Conservation (phyloP, 2,797 vertebrate species). For the Microctenopoma steveboyesi region DNA sequence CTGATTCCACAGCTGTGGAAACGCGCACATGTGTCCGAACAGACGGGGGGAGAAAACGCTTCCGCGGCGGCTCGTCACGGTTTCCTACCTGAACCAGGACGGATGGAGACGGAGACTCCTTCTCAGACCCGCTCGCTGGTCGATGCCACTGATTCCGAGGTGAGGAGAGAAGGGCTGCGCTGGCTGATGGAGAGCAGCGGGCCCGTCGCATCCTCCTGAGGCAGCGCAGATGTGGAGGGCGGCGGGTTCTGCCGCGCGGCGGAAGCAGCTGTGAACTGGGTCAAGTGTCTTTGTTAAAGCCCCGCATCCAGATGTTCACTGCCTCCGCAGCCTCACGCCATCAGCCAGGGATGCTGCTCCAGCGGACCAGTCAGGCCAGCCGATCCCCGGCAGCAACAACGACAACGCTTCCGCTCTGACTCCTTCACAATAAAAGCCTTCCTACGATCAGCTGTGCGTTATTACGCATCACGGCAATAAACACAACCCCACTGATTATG, state of each 20-base stretch:
- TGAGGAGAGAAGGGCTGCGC: not conserved
- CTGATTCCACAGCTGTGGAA: no score
- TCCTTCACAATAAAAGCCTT: slow-evolving; percentile 36
- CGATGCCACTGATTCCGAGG: not conserved
- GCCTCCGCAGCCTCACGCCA: slow-evolving; percentile 7
- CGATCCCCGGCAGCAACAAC: not conserved
- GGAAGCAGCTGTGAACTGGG: not conserved
- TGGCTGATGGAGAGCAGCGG: slow-evolving; percentile 20
- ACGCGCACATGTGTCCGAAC: not conserved
- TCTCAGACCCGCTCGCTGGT: not conserved
- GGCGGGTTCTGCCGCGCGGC: not conserved
- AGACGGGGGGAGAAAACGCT: not conserved
- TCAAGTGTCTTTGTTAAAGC: slow-evolving; percentile 22
- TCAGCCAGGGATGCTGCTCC: slow-evolving; percentile 14
- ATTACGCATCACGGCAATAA: no score
- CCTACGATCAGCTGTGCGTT: no score
- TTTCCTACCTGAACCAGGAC: slow-evolving; percentile 35
- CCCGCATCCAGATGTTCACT: slow-evolving; percentile 21
- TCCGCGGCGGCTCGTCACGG: not conserved
- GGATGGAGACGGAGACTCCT: slow-evolving; percentile 26
- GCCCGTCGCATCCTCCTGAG: slow-evolving; percentile 39
- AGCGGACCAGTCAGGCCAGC: not conserved
- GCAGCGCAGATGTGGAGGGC: not conserved
- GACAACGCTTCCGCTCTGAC: slow-evolving; percentile 7
- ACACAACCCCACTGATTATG: no score